These are phyloP conservation scores for Silurus lanzhouensis DNA, from an alignment of 2,797 vertebrate genomes.

Conservation along the genomic window DNA sequence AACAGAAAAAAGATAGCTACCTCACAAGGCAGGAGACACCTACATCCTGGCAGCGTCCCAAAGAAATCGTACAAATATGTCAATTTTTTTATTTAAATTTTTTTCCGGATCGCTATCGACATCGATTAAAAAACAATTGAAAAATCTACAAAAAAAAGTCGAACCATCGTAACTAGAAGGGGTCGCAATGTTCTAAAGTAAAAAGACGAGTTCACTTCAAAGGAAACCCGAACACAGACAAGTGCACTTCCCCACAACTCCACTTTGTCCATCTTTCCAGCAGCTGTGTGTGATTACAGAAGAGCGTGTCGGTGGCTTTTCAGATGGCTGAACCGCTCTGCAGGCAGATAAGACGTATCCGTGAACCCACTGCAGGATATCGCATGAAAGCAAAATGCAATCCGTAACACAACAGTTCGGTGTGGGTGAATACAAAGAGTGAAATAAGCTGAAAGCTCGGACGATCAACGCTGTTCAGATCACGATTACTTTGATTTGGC, in stretches of 20 bases:
- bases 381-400: neutral
- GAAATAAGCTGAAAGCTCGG: neutral
- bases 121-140: too few species aligned
- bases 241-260: conserved; percentile 37
- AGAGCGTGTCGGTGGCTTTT: conserved; percentile 51
- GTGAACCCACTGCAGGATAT: neutral
- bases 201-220: conserved; percentile 60
- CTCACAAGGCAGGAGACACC: too few species aligned
- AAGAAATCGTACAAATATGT: too few species aligned
- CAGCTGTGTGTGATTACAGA: conserved; percentile 69
- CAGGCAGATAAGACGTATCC: neutral
- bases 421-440: neutral
- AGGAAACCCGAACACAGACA: conserved; percentile 36
- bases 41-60: too few species aligned
- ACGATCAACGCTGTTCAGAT: neutral
- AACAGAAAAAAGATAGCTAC: neutral
- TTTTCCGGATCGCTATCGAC: too few species aligned
- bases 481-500: too few species aligned
- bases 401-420: neutral
- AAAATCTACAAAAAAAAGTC: too few species aligned
- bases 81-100: too few species aligned
- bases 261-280: conserved; percentile 17
- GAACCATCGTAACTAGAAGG: too few species aligned
- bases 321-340: conserved; percentile 38
- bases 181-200: neutral